Evolutionary conservation across 2,797 vertebrate species (phyloP).

Genomic region (Bovichtus diacanthus): DNA sequence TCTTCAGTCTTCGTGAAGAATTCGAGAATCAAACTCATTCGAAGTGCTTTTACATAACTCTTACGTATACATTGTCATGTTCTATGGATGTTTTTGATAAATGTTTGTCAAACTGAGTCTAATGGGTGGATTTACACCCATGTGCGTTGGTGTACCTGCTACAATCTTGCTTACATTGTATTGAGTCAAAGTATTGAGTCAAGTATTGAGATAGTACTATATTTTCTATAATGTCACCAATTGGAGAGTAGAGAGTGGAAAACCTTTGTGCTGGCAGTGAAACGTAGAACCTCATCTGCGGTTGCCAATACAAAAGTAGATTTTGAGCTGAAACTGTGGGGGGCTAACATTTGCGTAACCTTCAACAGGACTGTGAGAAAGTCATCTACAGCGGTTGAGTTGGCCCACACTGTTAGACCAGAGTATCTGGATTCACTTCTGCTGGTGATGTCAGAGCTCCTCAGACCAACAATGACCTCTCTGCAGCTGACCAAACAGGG

Average conservation of each 20-base stretch:
- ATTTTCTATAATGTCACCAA: not conserved
- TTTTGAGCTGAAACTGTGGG: conserved; percentile 41
- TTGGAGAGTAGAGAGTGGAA: conserved; percentile 13
- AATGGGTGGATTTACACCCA: not conserved
- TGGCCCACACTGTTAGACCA: conserved; percentile 36
- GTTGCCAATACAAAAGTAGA: conserved; percentile 32
- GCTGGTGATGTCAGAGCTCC: conserved; percentile 69
- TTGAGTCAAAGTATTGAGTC: not conserved
- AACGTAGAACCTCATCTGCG: not conserved
- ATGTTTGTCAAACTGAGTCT: too few species aligned
- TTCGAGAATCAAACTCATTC: too few species aligned
- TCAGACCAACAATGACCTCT: conserved; percentile 57
- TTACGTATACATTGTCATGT: too few species aligned
- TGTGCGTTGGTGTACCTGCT: not conserved
- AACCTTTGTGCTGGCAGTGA: conserved; percentile 16
- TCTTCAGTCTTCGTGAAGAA: not conserved
- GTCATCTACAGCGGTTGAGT: conserved; percentile 24
- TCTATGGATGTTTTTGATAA: too few species aligned
- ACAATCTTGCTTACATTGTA: not conserved
- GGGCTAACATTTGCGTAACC: conserved; percentile 20
- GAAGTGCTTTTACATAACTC: too few species aligned
- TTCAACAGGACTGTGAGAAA: conserved; percentile 65
- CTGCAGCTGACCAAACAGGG: conserved; percentile 81
- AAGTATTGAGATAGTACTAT: not conserved
- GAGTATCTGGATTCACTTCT: conserved; percentile 61